Conservation (phyloP, 64 coral and sea anemone genomes). For the Trachythela sp. region DNA sequence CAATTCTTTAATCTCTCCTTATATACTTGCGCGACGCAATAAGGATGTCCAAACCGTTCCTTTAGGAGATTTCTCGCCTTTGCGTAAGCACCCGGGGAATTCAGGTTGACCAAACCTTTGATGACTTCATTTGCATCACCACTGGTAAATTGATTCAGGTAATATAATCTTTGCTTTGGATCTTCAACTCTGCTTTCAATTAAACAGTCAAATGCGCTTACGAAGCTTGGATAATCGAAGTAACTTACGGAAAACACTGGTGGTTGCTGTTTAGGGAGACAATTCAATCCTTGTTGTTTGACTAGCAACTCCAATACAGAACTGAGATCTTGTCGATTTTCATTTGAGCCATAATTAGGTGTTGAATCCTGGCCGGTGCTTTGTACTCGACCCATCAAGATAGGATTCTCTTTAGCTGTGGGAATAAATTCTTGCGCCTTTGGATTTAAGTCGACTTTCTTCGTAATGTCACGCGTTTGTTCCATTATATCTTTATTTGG, state of each 20-base stretch:
- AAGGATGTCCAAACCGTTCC: slow-evolving; percentile 52
- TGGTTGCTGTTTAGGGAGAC: slow-evolving; percentile 28
- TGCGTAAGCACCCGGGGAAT: slow-evolving; percentile 35
- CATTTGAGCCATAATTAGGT: too few species aligned
- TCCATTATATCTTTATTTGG: too few species aligned
- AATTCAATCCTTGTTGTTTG: slow-evolving; percentile 19
- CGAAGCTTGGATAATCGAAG: slow-evolving; percentile 36
- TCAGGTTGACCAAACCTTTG: slow-evolving; percentile 32
- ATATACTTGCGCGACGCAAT: slow-evolving; percentile 30
- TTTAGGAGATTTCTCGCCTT: slow-evolving; percentile 40
- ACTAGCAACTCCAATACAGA: slow-evolving; percentile 34
- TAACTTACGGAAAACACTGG: slow-evolving; percentile 38
- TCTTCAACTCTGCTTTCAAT: slow-evolving; percentile 25
- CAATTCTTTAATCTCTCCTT: slow-evolving; percentile 36
- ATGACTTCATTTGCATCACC: slow-evolving; percentile 54
- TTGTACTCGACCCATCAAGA: too few species aligned
- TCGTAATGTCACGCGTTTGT: too few species aligned
- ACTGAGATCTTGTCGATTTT: slow-evolving; percentile 3
- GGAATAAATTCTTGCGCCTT: too few species aligned
- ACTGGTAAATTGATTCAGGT: slow-evolving; percentile 23
- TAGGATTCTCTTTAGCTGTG: too few species aligned
- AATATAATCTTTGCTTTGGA: slow-evolving; percentile 48
- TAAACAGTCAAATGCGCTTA: slow-evolving; percentile 46
- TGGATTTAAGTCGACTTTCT: too few species aligned
- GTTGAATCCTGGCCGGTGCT: too few species aligned